Conservation (phyloP, 1,140 invertebrate species). For the Bombus pyrosoma region DNA sequence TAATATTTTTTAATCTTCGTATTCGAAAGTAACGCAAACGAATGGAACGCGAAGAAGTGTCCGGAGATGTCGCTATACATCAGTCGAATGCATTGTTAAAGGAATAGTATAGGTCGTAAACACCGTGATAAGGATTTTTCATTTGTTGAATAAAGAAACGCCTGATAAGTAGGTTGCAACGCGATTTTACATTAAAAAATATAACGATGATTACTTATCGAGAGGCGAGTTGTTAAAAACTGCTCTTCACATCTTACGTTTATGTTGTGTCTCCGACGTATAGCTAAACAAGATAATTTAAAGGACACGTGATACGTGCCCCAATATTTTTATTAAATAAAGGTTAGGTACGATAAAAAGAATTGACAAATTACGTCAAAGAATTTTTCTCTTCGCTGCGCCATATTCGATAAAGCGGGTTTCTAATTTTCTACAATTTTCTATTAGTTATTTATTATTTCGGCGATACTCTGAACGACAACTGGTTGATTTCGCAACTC, state of each 20-base stretch:
- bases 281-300: constrained; percentile 51
- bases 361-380: neutral
- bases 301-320: neutral
- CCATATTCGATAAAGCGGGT: neutral
- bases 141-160: neutral
- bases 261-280: constrained; percentile 44
- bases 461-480: neutral
- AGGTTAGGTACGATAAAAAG: neutral
- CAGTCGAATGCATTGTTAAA: neutral
- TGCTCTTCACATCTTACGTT: constrained; percentile 18
- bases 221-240: constrained; percentile 9
- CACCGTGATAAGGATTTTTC: constrained; percentile 19
- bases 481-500: no score
- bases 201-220: neutral
- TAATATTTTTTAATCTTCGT: neutral
- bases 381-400: neutral
- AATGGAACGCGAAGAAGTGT: neutral
- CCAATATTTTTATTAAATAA: constrained; percentile 17
- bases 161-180: neutral
- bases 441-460: neutral
- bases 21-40: neutral
- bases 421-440: neutral
- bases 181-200: constrained; percentile 8
- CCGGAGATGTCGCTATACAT: no score
- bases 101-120: constrained; percentile 3